Percentiles rank a stretch among this genome's conserved stretches.
Evolutionary conservation across 2,888 invertebrate species (phyloP).

Genomic region (Caenorhabditis afra): DNA sequence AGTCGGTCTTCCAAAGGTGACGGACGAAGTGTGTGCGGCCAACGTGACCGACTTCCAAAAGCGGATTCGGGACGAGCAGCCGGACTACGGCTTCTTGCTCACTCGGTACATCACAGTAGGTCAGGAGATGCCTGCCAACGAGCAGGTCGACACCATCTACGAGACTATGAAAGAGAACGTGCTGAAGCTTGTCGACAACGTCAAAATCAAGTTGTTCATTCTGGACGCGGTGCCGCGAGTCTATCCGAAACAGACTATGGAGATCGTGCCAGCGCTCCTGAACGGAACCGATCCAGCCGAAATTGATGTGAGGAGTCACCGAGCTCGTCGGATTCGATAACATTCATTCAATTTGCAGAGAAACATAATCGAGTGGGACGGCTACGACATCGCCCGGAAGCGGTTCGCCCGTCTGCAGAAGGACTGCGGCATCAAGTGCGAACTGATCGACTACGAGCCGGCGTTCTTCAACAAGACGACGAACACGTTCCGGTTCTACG

Average conservation of each 20-base stretch:
- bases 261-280: slow-evolving; percentile 4
- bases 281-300: slow-evolving; percentile 10
- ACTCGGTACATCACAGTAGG: too few relatives aligned
- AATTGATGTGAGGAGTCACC: slow-evolving; percentile 14
- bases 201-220: slow-evolving; percentile 30
- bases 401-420: slow-evolving; percentile 2
- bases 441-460: background rate
- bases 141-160: background rate
- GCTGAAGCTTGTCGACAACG: slow-evolving; percentile 10
- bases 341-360: background rate
- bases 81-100: too few relatives aligned
- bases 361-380: background rate
- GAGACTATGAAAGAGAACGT: slow-evolving; percentile 28
- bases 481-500: slow-evolving; percentile 28
- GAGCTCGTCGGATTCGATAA: too few relatives aligned
- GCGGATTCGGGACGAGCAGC: too few relatives aligned
- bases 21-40: too few relatives aligned
- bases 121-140: too few relatives aligned
- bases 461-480: slow-evolving; percentile 32
- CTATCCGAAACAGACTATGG: background rate
- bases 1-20: background rate
- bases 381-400: slow-evolving; percentile 12
- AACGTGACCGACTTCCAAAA: too few relatives aligned
- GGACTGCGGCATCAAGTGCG: slow-evolving; percentile 17
- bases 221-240: slow-evolving; percentile 22